phyloP scores from a whole-genome alignment of 2,797 vertebrate species.

The Lutjanus argentimaculatus region DNA sequence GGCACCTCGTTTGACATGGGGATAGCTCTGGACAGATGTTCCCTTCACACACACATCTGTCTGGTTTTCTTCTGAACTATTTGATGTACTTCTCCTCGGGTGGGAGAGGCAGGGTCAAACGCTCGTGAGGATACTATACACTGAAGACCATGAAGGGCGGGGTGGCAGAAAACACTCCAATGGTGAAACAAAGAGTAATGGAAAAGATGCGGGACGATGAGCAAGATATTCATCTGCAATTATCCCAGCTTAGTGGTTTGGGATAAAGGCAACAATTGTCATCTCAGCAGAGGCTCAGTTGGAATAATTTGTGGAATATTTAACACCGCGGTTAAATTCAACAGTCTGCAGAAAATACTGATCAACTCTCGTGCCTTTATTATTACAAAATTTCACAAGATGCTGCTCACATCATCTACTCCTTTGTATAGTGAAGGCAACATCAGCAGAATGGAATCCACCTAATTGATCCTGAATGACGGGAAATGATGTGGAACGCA shows the following conservation, averaged over 20 bases:
- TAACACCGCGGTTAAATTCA: not conserved
- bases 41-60: slow-evolving; percentile 62
- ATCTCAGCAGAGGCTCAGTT: slow-evolving; percentile 10
- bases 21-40: slow-evolving; percentile 68
- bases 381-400: slow-evolving; percentile 7
- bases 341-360: slow-evolving; percentile 16
- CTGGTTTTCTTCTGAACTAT: slow-evolving; percentile 44
- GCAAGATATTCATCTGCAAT: slow-evolving; percentile 20
- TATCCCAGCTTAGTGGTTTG: slow-evolving; percentile 34
- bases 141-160: slow-evolving; percentile 37
- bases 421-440: slow-evolving; percentile 25
- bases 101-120: slow-evolving; percentile 52
- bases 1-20: slow-evolving; percentile 57
- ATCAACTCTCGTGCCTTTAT: slow-evolving; percentile 9
- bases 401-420: slow-evolving; percentile 21
- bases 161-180: slow-evolving; percentile 25
- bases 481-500: slow-evolving; percentile 61
- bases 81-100: slow-evolving; percentile 44
- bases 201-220: slow-evolving; percentile 25
- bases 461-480: slow-evolving; percentile 63
- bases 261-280: slow-evolving; percentile 18
- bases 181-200: slow-evolving; percentile 30
- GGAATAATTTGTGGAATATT: slow-evolving; percentile 16
- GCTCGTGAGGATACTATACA: slow-evolving; percentile 36
- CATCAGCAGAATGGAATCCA: slow-evolving; percentile 66